These are phyloP conservation scores for Rhynchotus rufescens DNA, from an alignment of 2,797 vertebrate genomes.

Conservation along the genomic window DNA sequence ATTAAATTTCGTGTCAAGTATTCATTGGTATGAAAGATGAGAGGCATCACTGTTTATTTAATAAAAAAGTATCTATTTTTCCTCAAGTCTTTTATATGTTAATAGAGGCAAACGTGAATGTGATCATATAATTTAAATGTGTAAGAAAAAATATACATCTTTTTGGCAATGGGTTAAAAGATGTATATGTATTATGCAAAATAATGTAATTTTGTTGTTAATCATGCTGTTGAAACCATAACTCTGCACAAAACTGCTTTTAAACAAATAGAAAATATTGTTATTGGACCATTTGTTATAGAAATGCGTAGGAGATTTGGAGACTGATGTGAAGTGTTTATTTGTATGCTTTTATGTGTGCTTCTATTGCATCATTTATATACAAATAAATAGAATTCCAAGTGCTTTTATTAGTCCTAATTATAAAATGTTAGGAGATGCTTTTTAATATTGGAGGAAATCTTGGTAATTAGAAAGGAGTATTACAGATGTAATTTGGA, in stretches of 20 bases:
- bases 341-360: slow-evolving; percentile 4
- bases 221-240: slow-evolving; percentile 52
- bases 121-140: slow-evolving; percentile 61
- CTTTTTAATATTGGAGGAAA: background rate
- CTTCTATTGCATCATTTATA: background rate
- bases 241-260: slow-evolving; percentile 53
- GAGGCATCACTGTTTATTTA: slow-evolving; percentile 58
- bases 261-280: slow-evolving; percentile 58
- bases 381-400: background rate
- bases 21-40: slow-evolving; percentile 37
- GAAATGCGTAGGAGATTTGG: slow-evolving; percentile 76
- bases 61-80: slow-evolving; percentile 65
- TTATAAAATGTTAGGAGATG: background rate
- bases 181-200: slow-evolving; percentile 69
- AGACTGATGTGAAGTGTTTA: slow-evolving; percentile 79
- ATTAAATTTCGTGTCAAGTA: slow-evolving; percentile 37
- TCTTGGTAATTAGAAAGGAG: background rate
- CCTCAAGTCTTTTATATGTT: slow-evolving; percentile 74
- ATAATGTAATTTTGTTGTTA: slow-evolving; percentile 51
- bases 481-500: background rate
- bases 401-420: background rate
- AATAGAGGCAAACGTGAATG: slow-evolving; percentile 60
- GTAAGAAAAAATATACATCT: slow-evolving; percentile 53
- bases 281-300: slow-evolving; percentile 73
- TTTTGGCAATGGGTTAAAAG: slow-evolving; percentile 54